Conservation (phyloP, 2,888 invertebrate genomes). For the Arctia plantaginis region DNA sequence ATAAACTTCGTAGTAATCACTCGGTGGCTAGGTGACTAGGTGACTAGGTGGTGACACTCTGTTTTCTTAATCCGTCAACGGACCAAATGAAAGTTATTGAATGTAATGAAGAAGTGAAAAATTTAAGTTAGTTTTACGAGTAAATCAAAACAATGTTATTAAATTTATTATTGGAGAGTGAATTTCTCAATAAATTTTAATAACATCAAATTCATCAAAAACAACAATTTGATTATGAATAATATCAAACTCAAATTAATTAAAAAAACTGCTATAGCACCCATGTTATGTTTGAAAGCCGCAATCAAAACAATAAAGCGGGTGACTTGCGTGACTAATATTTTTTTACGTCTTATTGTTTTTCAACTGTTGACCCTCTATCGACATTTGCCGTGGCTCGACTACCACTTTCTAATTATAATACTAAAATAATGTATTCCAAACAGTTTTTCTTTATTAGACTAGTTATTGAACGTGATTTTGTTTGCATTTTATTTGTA, state of each 20-base stretch:
- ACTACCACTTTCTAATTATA: slow-evolving; percentile 71
- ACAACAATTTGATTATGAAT: not conserved
- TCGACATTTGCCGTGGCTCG: slow-evolving; percentile 69
- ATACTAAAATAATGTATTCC: slow-evolving; percentile 76
- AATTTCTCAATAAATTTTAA: no score
- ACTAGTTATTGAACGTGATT: slow-evolving; percentile 6
- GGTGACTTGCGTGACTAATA: slow-evolving; percentile 81
- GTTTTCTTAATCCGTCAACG: no score
- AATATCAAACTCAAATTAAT: not conserved
- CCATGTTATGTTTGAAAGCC: slow-evolving; percentile 53
- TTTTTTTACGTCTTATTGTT: slow-evolving; percentile 84
- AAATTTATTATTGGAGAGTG: no score
- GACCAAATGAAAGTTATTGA: no score
- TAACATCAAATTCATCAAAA: no score
- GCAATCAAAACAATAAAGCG: slow-evolving; percentile 53
- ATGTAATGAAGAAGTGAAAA: no score
- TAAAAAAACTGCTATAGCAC: slow-evolving; percentile 14
- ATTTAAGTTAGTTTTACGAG: no score
- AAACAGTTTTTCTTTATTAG: slow-evolving; percentile 61
- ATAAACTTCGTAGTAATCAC: no score
- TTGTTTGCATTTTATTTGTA: not conserved
- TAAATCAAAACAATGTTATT: no score
- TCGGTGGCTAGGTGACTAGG: no score
- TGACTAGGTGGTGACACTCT: no score
- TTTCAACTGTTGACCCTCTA: slow-evolving; percentile 82